phyloP scores from a whole-genome alignment of 2,113 vertebrate genomes.

The Ranitomeya variabilis region DNA sequence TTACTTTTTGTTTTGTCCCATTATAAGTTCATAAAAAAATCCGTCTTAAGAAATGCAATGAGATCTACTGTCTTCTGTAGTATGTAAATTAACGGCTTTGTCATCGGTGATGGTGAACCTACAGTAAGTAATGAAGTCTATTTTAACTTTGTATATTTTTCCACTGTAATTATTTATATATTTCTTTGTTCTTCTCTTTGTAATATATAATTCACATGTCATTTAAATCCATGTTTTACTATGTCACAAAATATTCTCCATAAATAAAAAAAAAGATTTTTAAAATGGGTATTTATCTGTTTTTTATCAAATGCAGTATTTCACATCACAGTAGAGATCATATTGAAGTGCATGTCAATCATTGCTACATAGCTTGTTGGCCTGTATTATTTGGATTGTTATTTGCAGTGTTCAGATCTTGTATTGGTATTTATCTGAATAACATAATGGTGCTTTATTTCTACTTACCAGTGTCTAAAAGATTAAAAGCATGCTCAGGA shows the following conservation, averaged over 20 bases:
- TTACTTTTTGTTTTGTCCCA: slow-evolving; percentile 5
- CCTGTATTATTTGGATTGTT: not conserved
- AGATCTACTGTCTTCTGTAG: slow-evolving; percentile 9
- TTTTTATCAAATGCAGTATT: not conserved
- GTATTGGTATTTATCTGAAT: not conserved
- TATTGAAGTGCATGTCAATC: not conserved
- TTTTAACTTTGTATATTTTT: slow-evolving; percentile 67
- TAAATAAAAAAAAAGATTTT: slow-evolving; percentile 61
- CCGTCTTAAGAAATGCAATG: not conserved
- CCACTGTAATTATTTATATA: slow-evolving; percentile 69
- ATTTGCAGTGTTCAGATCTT: not conserved
- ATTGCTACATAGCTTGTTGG: not conserved
- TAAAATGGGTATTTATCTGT: not conserved
- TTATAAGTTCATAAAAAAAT: slow-evolving; percentile 6
- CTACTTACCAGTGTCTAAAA: not conserved
- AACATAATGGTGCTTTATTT: not conserved
- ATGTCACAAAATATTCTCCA: slow-evolving; percentile 60
- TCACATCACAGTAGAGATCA: not conserved
- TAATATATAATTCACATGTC: slow-evolving; percentile 62
- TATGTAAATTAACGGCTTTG: slow-evolving; percentile 6
- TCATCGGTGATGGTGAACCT: slow-evolving; percentile 58
- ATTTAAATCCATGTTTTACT: slow-evolving; percentile 60
- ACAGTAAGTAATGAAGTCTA: slow-evolving; percentile 41
- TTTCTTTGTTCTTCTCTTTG: slow-evolving; percentile 52
- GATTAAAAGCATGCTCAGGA: not conserved